These are phyloP conservation scores for Alviniconcha marisindica DNA, from an alignment of 1,140 invertebrate species.

Conservation along the genomic window DNA sequence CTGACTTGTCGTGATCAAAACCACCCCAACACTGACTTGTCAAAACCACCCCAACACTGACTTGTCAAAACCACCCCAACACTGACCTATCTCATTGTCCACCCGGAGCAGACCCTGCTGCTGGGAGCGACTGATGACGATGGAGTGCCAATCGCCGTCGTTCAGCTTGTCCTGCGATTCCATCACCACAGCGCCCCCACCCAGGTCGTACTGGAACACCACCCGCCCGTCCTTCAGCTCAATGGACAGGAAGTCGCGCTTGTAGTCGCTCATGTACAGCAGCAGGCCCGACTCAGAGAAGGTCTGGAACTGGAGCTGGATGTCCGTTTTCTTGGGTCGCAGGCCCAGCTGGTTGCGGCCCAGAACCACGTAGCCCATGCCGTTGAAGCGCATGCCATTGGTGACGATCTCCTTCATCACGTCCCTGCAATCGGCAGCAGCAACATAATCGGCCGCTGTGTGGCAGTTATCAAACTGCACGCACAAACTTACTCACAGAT, in stretches of 20 bases:
- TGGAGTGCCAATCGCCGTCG: conserved; percentile 91
- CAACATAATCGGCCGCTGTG: too few species aligned
- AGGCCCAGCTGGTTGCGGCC: conserved; percentile 77
- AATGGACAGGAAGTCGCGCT: conserved; percentile 87
- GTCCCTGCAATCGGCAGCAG: conserved; percentile 53
- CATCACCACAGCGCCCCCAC: conserved; percentile 82
- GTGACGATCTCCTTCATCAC: conserved; percentile 59
- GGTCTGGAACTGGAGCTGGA: conserved; percentile 90
- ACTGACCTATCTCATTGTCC: conserved; percentile 55
- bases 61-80: background rate
- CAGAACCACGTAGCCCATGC: conserved; percentile 88
- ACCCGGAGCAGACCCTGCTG: conserved; percentile 84
- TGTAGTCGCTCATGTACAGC: conserved; percentile 87
- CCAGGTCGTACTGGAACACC: conserved; percentile 82
- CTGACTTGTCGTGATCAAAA: too few species aligned
- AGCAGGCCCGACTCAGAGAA: conserved; percentile 90
- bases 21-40: too few species aligned
- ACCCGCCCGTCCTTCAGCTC: conserved; percentile 88
- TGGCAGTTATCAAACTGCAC: too few species aligned
- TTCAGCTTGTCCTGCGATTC: conserved; percentile 79
- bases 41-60: too few species aligned
- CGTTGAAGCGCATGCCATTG: conserved; percentile 83
- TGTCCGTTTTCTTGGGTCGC: conserved; percentile 78
- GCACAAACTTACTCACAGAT: too few species aligned
- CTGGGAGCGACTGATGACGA: conserved; percentile 84